Evolutionary conservation across 30 jellyfish, hydroid and myxozoan genomes (phyloP), one percentile per base, ranked within the genome.

Genomic region (Mastigias papua): DNA sequence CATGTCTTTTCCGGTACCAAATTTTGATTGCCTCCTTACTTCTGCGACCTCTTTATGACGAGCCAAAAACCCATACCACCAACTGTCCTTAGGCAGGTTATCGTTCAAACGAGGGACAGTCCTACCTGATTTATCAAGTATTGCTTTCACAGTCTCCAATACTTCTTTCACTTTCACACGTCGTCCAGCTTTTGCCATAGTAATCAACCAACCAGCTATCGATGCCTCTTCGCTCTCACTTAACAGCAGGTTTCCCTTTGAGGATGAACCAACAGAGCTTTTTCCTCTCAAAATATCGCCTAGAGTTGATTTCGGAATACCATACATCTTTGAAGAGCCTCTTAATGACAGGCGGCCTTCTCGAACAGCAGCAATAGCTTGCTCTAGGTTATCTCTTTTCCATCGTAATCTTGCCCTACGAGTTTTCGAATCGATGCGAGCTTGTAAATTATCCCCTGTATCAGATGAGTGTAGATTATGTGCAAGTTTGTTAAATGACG

Each of bases 1-100:
- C n/a, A n/a, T n/a, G n/a, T n/a, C n/a, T n/a, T n/a, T n/a, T n/a
- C n/a, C n/a, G n/a, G n/a, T 15, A 15, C 17, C 67, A 21, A 37
- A 16, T 73, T 42, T 80, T 35, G 72, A 34, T 17, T 61, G 73
- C 33, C 57, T 73, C 21, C 94, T 48, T n/a, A 64, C 27, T 48
- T 34, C 80, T 1, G 86, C 87, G 6, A 89, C 80, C 73, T 89
- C 92, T 63, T 75, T 75, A 49, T 89, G 97, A 68, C 97, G 92
- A 26, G 20, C 33, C 42, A 76, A 77, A 73, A 89, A 89, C 57
- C 97, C 92, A 76, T 73, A 42, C 97, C 97, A 89, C 97, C 97
- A 89, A 31, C 92, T 63, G 35, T 69, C 46, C 23, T 68, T 75
- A 0, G 97, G 97, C 61, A 89, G 49, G 26, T 89, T 89, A 71